Evolutionary conservation across 2,888 invertebrate genomes (phyloP).

Genomic region (Disparrhopalites patrizii): DNA sequence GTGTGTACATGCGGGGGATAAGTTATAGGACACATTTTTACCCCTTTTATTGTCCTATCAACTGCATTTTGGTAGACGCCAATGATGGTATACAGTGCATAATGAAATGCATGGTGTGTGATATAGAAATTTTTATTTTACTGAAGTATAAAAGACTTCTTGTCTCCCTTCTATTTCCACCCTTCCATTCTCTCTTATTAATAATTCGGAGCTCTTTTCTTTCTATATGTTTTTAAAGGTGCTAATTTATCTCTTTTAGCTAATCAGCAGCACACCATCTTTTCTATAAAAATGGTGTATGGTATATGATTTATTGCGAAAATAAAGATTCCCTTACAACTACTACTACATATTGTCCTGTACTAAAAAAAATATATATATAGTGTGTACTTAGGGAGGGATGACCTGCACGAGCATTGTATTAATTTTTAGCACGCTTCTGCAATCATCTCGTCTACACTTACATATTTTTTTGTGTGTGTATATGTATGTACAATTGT

Average conservation of each 20-base stretch:
- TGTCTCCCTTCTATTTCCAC: neutral
- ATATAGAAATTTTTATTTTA: no score
- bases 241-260: neutral
- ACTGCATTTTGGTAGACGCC: no score
- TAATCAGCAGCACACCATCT: neutral
- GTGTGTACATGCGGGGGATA: no score
- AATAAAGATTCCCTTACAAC: neutral
- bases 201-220: no score
- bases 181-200: no score
- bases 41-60: no score
- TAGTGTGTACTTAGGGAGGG: conserved; percentile 1
- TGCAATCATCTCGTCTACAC: neutral
- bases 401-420: neutral
- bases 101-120: no score
- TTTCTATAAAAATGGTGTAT: no score
- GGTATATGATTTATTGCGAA: neutral
- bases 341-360: neutral
- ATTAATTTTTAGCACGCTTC: conserved; percentile 7
- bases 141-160: neutral
- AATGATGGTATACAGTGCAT: no score
- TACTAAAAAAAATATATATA: no score
- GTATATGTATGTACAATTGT: no score
- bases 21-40: no score
- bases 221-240: neutral
- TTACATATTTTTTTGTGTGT: neutral